Conservation (phyloP, 2,888 invertebrate genomes). For the Exocentrus adspersus region DNA sequence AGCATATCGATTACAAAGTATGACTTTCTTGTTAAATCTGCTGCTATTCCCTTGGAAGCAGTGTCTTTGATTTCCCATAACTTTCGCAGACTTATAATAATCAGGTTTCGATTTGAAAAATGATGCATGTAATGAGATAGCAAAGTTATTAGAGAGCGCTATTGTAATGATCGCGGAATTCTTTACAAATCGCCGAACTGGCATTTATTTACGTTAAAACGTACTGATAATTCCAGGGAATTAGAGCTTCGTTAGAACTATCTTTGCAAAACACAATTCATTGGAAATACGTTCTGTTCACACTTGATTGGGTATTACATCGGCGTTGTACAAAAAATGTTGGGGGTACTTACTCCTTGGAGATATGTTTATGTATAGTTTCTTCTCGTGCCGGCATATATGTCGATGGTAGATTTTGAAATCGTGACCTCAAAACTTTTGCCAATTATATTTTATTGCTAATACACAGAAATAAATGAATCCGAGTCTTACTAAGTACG, state of each 20-base stretch:
- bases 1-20: too few species aligned
- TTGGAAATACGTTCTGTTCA: conserved; percentile 15
- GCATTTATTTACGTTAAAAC: too few species aligned
- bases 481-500: too few species aligned
- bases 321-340: conserved; percentile 8
- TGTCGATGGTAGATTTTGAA: conserved; percentile 11
- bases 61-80: too few species aligned
- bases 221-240: conserved; percentile 3
- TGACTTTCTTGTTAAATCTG: too few species aligned
- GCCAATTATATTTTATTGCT: too few species aligned
- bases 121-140: not conserved
- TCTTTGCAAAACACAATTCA: conserved; percentile 9
- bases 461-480: too few species aligned
- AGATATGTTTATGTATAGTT: conserved; percentile 1
- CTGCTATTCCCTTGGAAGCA: not conserved
- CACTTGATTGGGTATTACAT: conserved; percentile 15
- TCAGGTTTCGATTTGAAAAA: not conserved
- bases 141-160: not conserved
- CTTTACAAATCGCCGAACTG: not conserved
- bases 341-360: not conserved
- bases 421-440: conserved; percentile 5
- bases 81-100: too few species aligned
- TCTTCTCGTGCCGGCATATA: conserved; percentile 1
- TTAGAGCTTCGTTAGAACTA: conserved; percentile 9
- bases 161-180: not conserved